phyloP scores from a whole-genome alignment of 2,113 vertebrate species.

The Gobiocypris rarus region DNA sequence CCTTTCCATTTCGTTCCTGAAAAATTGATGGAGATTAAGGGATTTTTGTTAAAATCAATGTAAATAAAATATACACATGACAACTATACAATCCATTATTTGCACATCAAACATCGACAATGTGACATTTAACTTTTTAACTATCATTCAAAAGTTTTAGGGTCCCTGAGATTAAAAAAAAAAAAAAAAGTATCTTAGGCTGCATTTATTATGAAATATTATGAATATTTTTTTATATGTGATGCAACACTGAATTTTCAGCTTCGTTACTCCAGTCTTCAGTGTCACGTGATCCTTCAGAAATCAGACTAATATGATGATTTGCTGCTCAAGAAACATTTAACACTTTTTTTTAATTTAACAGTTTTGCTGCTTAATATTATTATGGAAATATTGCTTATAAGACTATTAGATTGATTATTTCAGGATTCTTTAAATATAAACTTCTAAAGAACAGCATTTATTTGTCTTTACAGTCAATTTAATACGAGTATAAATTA shows the following conservation, averaged over 20 bases:
- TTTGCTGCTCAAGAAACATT: background rate
- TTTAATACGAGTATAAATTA: too few species aligned
- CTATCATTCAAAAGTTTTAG: background rate
- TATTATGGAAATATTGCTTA: background rate
- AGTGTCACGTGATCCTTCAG: background rate
- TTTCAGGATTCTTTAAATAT: background rate
- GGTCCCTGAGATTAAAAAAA: background rate
- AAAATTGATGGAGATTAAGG: too few species aligned
- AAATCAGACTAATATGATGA: background rate
- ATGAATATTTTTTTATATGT: background rate
- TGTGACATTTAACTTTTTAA: background rate
- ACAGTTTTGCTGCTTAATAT: background rate
- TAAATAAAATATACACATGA: background rate
- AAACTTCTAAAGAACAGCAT: background rate
- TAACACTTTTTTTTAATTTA: background rate
- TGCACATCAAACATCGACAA: background rate
- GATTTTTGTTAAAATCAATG: background rate
- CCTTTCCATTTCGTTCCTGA: constrained; percentile 96
- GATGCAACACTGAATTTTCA: background rate
- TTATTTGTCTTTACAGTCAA: background rate
- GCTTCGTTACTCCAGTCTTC: background rate
- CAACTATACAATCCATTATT: background rate
- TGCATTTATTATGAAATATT: background rate
- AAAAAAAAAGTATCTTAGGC: too few species aligned
- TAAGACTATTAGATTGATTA: background rate